Evolutionary conservation across 2,797 vertebrate species (phyloP), one percentile per base, ranked within the genome.

Genomic region (Gallinago nigripennis): DNA sequence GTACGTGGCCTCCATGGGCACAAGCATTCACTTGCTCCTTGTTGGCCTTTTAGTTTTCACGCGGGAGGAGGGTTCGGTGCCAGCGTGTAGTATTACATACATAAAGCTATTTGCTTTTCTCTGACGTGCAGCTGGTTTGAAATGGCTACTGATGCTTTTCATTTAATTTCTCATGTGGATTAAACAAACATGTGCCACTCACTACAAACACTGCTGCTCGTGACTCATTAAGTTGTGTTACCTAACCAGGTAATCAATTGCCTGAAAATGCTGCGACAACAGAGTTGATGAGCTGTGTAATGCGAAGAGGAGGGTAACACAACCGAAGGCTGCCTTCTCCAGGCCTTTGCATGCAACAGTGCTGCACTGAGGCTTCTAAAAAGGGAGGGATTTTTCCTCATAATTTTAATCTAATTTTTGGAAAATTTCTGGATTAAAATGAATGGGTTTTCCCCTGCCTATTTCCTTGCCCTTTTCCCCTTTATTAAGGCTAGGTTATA

Each of bases 201-300:
- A 82, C 56, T 81, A 75, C 79, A 85, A 96, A 91, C 83, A 56
- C 51, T 24, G 79, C 43, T 92, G 45, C 85, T 94, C 73, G 68
- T 75, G 96, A 94, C 86, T 95, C 93, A 96, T 89, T 95, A 96
- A 82, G 64, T 31, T 84, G 50, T 85, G 82, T 85, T 96, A 94
- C 86, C 80, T 88, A 96, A 92, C 82, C 94, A 95, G 91, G 94
- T 94, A 93, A 90, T 96, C 90, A 88, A 90, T 95, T 96, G 86
- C 64, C 84, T 89, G 96, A 90, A 92, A 90, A 88, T 50, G 68
- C 92, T 95, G 64, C 0, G 37, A 91, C 93, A 85, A 92, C 71
- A 77, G 50, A 87, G 81, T 31, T 92, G 93, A 94, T 94, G 93
- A 90, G 81, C 71, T 96, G 83, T 94, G 93, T 78, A 92, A 85